These are phyloP conservation scores for Microcebus tavaratra DNA, from an alignment of 2,113 vertebrate genomes.

Conservation along the genomic window DNA sequence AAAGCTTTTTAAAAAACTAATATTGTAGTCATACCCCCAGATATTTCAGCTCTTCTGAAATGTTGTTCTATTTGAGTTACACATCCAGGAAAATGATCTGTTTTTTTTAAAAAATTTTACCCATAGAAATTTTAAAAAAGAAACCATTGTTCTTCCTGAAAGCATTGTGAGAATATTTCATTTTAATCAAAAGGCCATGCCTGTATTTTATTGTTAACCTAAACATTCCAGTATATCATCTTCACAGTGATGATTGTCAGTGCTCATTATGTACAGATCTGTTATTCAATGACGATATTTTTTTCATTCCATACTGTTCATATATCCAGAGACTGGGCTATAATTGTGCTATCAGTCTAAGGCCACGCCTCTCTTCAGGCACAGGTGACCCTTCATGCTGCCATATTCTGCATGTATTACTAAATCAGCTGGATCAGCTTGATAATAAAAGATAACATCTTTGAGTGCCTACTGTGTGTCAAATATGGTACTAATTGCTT, in stretches of 20 bases:
- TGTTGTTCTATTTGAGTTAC: not conserved
- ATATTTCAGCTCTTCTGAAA: conserved; percentile 13
- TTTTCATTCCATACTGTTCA: not conserved
- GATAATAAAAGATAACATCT: not conserved
- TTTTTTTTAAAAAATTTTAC: not conserved
- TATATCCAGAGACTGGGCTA: not conserved
- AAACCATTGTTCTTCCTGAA: not conserved
- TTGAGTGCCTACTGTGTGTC: not conserved
- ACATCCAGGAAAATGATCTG: not conserved
- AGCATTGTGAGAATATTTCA: not conserved
- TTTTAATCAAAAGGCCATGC: not conserved
- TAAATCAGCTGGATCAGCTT: not conserved
- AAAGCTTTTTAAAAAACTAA: not conserved
- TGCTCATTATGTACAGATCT: not conserved
- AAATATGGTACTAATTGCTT: not conserved
- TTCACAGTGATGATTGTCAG: not conserved
- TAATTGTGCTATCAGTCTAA: not conserved
- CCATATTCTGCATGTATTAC: not conserved
- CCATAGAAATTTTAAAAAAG: not conserved
- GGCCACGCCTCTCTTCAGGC: not conserved
- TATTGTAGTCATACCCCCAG: not conserved
- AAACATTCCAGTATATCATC: not conserved
- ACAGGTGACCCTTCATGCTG: not conserved
- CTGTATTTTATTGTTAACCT: not conserved
- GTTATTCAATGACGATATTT: not conserved